Percentiles rank a stretch among this genome's conserved stretches.
Evolutionary conservation across 2,797 vertebrate species (phyloP).

Genomic region (Notolabrus celidotus): DNA sequence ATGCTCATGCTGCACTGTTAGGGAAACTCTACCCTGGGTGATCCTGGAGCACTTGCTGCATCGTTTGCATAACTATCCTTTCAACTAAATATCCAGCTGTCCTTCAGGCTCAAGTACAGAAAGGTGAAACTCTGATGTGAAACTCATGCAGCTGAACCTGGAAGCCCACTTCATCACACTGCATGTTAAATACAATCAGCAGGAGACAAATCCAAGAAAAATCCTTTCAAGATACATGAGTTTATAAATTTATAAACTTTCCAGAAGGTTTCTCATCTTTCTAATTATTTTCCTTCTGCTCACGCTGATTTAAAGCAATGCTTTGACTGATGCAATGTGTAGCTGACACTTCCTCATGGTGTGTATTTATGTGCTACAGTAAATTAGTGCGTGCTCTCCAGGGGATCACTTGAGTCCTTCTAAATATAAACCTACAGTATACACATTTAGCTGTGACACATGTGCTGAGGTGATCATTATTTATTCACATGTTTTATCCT

Average conservation of each 20-base stretch:
- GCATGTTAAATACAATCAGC: conserved; percentile 15
- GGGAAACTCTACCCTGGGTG: conserved; percentile 69
- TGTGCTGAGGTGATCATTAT: not conserved
- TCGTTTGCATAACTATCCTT: conserved; percentile 51
- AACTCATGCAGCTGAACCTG: conserved; percentile 45
- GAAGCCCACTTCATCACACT: conserved; percentile 16
- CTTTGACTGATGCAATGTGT: not conserved
- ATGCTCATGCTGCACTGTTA: conserved; percentile 70
- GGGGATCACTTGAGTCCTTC: no score
- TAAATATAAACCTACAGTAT: no score
- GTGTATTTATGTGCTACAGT: not conserved
- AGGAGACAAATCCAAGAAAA: not conserved
- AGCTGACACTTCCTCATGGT: not conserved
- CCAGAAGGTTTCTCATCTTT: not conserved
- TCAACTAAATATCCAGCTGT: conserved; percentile 75
- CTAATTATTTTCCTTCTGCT: not conserved
- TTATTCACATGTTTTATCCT: not conserved
- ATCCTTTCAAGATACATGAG: no score
- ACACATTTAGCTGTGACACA: not conserved
- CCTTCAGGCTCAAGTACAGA: conserved; percentile 60
- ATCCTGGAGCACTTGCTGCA: conserved; percentile 48
- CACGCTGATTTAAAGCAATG: not conserved
- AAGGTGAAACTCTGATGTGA: conserved; percentile 64
- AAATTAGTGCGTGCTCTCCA: no score
- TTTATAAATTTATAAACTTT: no score